These are phyloP conservation scores for Chymomyza caudatula DNA, from an alignment of 2,888 invertebrate species.

Conservation along the genomic window DNA sequence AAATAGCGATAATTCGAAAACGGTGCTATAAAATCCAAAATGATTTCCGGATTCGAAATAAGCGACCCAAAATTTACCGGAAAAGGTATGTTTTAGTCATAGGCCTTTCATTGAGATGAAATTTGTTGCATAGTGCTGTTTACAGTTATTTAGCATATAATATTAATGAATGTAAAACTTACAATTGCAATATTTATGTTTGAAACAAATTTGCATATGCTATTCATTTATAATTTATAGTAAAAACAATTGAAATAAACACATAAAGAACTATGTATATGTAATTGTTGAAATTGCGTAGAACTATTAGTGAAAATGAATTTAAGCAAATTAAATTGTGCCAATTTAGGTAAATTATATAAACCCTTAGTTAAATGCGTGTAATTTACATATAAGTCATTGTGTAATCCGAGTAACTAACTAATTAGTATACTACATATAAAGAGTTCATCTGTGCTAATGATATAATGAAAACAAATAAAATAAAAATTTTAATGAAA, in stretches of 20 bases:
- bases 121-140: too few relatives aligned
- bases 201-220: neutral
- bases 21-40: too few relatives aligned
- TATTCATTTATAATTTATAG: neutral
- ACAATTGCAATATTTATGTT: conserved; percentile 17
- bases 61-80: too few relatives aligned
- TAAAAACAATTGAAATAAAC: neutral
- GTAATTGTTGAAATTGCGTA: neutral
- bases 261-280: neutral
- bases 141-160: neutral
- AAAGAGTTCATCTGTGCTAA: neutral
- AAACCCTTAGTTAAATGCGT: conserved; percentile 3
- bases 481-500: neutral
- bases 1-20: too few relatives aligned
- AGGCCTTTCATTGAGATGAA: too few relatives aligned
- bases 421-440: neutral
- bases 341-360: conserved; percentile 24
- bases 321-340: conserved; percentile 21
- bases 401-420: conserved; percentile 18
- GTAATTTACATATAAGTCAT: conserved; percentile 5
- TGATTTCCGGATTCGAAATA: too few relatives aligned
- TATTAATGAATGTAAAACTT: neutral
- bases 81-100: too few relatives aligned
- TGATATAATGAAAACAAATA: neutral
- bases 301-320: neutral